These are phyloP conservation scores for Synanthedon andrenaeformis DNA, from an alignment of 2,888 invertebrate species.

Conservation along the genomic window DNA sequence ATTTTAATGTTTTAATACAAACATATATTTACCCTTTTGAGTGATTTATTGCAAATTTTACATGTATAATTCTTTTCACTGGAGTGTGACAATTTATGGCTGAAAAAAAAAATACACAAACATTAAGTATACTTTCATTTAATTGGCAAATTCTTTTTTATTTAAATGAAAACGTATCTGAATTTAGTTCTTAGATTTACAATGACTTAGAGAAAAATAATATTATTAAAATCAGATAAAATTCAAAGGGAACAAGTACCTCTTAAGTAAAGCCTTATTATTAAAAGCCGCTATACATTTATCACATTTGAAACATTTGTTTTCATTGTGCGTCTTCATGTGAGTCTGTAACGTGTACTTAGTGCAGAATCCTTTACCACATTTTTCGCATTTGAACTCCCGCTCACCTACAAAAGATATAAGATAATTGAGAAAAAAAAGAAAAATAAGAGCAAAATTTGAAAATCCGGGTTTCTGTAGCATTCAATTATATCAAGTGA, in stretches of 20 bases:
- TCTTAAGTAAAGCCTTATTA: constrained; percentile 11
- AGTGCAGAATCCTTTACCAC: constrained; percentile 23
- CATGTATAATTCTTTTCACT: constrained; percentile 25
- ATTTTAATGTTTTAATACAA: too few relatives aligned
- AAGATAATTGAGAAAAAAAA: background rate
- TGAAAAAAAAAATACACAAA: constrained; percentile 21
- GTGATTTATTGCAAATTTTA: constrained; percentile 34
- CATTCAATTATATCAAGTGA: too few relatives aligned
- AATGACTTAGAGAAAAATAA: too few relatives aligned
- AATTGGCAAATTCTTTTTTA: background rate
- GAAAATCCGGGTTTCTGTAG: too few relatives aligned
- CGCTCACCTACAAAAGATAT: constrained; percentile 24
- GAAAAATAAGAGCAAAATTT: too few relatives aligned
- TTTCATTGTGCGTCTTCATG: constrained; percentile 11
- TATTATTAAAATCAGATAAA: too few relatives aligned
- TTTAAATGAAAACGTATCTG: too few relatives aligned
- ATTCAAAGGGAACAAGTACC: constrained; percentile 6
- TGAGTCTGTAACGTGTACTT: constrained; percentile 14
- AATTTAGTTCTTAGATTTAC: too few relatives aligned
- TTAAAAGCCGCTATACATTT: constrained; percentile 30
- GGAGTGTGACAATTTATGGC: constrained; percentile 27
- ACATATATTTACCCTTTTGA: constrained; percentile 31
- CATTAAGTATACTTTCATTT: background rate
- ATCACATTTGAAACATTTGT: constrained; percentile 27
- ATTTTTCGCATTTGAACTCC: constrained; percentile 33